These are phyloP conservation scores for Cisticola juncidis DNA, from an alignment of 2,113 vertebrate species.

Conservation along the genomic window DNA sequence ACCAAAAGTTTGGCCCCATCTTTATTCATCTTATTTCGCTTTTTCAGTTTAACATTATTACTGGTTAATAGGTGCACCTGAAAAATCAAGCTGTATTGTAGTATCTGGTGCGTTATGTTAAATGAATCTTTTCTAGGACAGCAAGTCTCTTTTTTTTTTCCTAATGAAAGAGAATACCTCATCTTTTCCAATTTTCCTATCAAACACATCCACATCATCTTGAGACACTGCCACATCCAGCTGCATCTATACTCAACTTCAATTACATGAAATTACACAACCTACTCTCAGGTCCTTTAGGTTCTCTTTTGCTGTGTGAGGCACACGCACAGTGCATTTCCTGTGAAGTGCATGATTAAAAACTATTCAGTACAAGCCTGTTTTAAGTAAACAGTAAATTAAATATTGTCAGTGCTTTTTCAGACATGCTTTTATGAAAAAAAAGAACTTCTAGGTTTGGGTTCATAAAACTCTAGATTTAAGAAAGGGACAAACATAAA, in stretches of 20 bases:
- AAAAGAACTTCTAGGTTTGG: slow-evolving; percentile 43
- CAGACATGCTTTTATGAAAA: neutral
- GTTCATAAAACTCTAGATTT: slow-evolving; percentile 37
- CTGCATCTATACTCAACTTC: slow-evolving; percentile 67
- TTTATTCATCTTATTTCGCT: slow-evolving; percentile 69
- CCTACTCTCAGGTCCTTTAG: slow-evolving; percentile 68
- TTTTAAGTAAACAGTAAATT: slow-evolving; percentile 74
- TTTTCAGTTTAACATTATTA: slow-evolving; percentile 72
- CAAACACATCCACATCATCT: slow-evolving; percentile 71
- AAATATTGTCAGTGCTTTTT: slow-evolving; percentile 66
- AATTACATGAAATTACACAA: slow-evolving; percentile 71
- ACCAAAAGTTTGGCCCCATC: slow-evolving; percentile 50
- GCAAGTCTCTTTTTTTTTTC: slow-evolving; percentile 51
- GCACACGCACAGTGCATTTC: slow-evolving; percentile 40
- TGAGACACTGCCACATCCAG: slow-evolving; percentile 63
- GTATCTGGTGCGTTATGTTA: slow-evolving; percentile 65
- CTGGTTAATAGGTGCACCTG: slow-evolving; percentile 74
- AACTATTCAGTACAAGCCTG: slow-evolving; percentile 67
- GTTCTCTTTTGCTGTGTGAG: slow-evolving; percentile 62
- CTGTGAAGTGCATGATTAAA: slow-evolving; percentile 65
- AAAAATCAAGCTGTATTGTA: slow-evolving; percentile 78
- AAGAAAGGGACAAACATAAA: slow-evolving; percentile 12
- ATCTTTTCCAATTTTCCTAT: slow-evolving; percentile 76
- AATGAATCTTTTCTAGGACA: slow-evolving; percentile 69
- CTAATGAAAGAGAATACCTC: slow-evolving; percentile 74